These are phyloP conservation scores for Excalfactoria chinensis DNA, from an alignment of 2,113 vertebrate genomes.

Conservation along the genomic window DNA sequence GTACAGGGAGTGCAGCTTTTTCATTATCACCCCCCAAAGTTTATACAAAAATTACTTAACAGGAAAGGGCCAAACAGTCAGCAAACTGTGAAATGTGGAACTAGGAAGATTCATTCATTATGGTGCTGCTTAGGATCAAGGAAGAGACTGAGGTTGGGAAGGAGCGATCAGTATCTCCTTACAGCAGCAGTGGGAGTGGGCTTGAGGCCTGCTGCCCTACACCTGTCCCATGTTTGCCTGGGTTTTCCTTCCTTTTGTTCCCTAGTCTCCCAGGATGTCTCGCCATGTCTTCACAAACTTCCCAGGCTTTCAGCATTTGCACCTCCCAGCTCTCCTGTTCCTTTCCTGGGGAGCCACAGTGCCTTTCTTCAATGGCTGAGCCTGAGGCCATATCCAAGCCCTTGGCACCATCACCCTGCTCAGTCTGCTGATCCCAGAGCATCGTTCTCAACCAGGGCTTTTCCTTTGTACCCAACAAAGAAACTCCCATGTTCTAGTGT, in stretches of 20 bases:
- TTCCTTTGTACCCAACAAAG: not conserved
- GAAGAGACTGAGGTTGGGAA: not conserved
- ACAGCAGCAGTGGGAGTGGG: not conserved
- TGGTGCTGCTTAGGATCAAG: not conserved
- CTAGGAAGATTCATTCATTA: not conserved
- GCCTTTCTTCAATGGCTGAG: not conserved
- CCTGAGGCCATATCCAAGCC: not conserved
- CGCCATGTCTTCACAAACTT: not conserved
- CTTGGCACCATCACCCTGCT: not conserved
- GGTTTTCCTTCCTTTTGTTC: not conserved
- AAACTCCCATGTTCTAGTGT: not conserved
- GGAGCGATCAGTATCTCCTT: not conserved
- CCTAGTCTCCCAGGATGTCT: not conserved
- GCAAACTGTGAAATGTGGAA: not conserved
- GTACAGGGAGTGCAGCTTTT: not conserved
- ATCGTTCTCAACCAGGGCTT: not conserved
- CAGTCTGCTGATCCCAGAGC: not conserved
- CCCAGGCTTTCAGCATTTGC: not conserved
- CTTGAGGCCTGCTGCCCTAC: not conserved
- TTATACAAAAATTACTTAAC: not conserved
- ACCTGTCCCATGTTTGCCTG: too few relatives aligned
- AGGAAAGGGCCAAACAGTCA: not conserved
- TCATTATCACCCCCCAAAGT: not conserved
- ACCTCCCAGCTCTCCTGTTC: accelerated
- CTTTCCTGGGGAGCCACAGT: not conserved